Evolutionary conservation across 53 echinoderm and acorn worm species (phyloP).

Genomic region (Mesocentrotus franciscanus): DNA sequence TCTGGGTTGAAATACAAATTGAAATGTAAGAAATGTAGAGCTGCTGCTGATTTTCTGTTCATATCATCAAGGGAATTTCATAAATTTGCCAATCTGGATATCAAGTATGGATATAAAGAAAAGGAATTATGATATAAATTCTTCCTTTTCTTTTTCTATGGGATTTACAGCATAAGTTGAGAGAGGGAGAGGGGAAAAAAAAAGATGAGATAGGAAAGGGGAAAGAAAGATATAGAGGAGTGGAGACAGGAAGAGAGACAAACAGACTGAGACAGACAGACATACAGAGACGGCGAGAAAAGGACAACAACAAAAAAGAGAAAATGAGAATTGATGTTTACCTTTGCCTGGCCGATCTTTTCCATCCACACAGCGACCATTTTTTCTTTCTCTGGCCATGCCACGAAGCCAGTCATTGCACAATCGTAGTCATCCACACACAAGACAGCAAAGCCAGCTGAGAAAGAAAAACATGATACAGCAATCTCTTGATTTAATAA

Average conservation of each 20-base stretch:
- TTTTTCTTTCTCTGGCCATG: constrained; percentile 63
- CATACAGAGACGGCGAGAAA: too few relatives aligned
- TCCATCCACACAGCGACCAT: constrained; percentile 72
- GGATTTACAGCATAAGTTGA: background rate
- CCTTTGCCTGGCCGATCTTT: constrained; percentile 88
- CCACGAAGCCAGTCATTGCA: constrained; percentile 83
- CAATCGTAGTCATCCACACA: constrained; percentile 87
- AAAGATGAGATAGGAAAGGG: too few relatives aligned
- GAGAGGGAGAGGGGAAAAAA: background rate
- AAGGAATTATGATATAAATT: too few relatives aligned
- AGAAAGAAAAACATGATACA: background rate
- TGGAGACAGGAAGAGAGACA: too few relatives aligned
- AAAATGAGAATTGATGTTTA: constrained; percentile 11
- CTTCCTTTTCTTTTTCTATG: background rate
- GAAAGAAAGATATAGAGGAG: too few relatives aligned
- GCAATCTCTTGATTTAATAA: background rate
- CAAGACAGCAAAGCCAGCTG: constrained; percentile 95
- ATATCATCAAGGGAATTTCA: background rate
- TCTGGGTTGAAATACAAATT: background rate
- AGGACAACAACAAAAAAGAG: too few relatives aligned
- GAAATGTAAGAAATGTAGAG: background rate
- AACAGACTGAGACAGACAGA: too few relatives aligned
- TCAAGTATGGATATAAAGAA: too few relatives aligned
- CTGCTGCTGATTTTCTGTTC: too few relatives aligned
- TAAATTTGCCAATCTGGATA: too few relatives aligned